Evolutionary conservation across 2,797 vertebrate genomes (phyloP), one percentile per base, ranked within the genome.

Genomic region (Pogonophryne albipinna): DNA sequence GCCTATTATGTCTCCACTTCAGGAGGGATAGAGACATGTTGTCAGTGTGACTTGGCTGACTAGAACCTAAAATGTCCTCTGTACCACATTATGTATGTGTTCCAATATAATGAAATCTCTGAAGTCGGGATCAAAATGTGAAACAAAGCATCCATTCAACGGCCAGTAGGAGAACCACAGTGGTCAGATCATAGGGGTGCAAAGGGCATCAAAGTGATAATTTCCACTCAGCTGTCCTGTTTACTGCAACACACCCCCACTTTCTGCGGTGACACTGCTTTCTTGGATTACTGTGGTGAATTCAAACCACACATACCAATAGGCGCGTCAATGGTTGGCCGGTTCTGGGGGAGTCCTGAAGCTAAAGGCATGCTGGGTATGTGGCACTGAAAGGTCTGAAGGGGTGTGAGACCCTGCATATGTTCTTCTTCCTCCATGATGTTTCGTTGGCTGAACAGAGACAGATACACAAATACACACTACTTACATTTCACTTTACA

Each of bases 351-450:
- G 83, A 70, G 11, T 68, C 64, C 63, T 82, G 80, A 87, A 86
- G 44, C 74, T 47, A 1, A 84, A 88, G 78, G 84, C 84, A 84
- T 79, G 75, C 74, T 47, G 87, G 70, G 76, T 82, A 91, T 87
- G 87, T 57, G 62, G 74, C 44, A 19, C 50, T 62, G 47, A 60
- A 57, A 0, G 2, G 51, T 63, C 50, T 49, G 71, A 67, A 56
- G 15, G 78, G 47, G 55, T 66, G 76, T 72, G 79, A 71, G 78
- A 71, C 66, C 38, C 64, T 1, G 78, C 83, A 91, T 85, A 86
- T 91, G 85, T 84, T 76, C 63, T 31, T 44, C 53, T 71, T 78
- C 79, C 75, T 69, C 53, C 59, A 70, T 14, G 50, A 66, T 60
- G 57, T 45, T 53, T 11, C 2, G n/a, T 31, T 15, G 8, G 41